A percentile compares a stretch with the other conserved stretches of the same genome.
Conservation (phyloP, 2,888 invertebrate species). For the Charanyca ferruginea region DNA sequence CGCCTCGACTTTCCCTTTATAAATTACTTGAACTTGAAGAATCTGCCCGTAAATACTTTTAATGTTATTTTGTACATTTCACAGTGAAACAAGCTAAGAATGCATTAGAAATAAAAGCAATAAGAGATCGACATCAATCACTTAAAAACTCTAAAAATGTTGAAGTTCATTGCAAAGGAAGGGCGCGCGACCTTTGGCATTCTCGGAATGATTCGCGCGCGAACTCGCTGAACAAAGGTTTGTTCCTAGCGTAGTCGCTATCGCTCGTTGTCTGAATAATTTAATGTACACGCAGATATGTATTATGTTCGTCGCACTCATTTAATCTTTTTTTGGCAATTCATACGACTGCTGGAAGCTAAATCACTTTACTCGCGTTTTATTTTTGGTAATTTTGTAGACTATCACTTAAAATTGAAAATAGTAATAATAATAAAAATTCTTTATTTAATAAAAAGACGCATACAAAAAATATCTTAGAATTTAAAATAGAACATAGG, state of each 20-base stretch:
- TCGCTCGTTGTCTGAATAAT: conserved; percentile 71
- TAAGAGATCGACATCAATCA: conserved; percentile 66
- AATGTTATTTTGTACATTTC: conserved; percentile 43
- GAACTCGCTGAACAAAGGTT: conserved; percentile 64
- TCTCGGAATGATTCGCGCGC: conserved; percentile 68
- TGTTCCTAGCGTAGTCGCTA: conserved; percentile 59
- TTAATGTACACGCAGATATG: conserved; percentile 62
- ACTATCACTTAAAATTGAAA: not conserved
- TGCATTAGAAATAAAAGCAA: conserved; percentile 59
- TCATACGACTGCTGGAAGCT: conserved; percentile 35
- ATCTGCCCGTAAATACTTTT: conserved; percentile 50
- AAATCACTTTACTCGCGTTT: conserved; percentile 30
- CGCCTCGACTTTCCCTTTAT: conserved; percentile 45
- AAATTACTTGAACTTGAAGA: conserved; percentile 47
- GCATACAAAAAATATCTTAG: too few relatives aligned
- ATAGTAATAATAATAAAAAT: too few relatives aligned
- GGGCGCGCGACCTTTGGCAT: conserved; percentile 77
- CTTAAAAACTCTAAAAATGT: conserved; percentile 68
- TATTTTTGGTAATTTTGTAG: conserved; percentile 17
- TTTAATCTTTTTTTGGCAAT: conserved; percentile 55
- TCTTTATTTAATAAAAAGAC: too few relatives aligned
- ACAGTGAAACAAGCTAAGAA: conserved; percentile 39
- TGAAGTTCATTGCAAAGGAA: conserved; percentile 67
- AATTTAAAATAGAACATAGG: too few relatives aligned
- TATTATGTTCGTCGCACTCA: conserved; percentile 44